A percentile compares a stretch with the other conserved stretches of the same genome.
Evolutionary conservation across 1,140 invertebrate species (phyloP).

Genomic region (Portunus trituberculatus): DNA sequence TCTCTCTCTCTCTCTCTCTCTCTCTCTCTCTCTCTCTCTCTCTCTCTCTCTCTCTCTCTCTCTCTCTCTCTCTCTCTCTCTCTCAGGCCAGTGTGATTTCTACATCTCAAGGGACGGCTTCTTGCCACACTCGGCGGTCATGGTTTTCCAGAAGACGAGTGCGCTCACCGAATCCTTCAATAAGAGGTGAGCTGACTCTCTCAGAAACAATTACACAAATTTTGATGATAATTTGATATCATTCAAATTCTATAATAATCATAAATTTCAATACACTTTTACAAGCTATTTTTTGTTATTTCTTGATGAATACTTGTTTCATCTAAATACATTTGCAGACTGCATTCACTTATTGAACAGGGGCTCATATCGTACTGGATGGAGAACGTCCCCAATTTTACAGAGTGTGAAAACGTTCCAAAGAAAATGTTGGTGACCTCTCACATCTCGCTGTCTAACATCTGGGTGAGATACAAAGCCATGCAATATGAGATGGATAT

Average conservation of each 20-base stretch:
- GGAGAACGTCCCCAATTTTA: background rate
- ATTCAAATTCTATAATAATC: too few relatives aligned
- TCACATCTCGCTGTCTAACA: background rate
- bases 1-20: background rate
- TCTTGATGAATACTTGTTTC: too few relatives aligned
- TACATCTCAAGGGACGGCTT: background rate
- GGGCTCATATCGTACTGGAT: background rate
- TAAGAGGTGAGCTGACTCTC: background rate
- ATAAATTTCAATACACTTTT: too few relatives aligned
- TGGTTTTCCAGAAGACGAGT: background rate
- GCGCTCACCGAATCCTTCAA: background rate
- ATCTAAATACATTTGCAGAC: background rate
- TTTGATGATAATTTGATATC: too few relatives aligned
- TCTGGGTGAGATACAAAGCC: background rate
- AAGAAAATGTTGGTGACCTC: background rate
- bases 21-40: background rate
- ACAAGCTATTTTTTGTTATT: too few relatives aligned
- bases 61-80: background rate
- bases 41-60: constrained; percentile 36
- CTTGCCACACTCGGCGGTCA: background rate
- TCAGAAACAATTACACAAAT: too few relatives aligned
- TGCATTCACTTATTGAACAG: background rate
- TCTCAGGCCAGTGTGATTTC: background rate
- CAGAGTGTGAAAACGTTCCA: background rate
- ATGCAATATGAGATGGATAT: too few relatives aligned